Conservation (phyloP, 2,113 vertebrate genomes). For the Scortum barcoo region DNA sequence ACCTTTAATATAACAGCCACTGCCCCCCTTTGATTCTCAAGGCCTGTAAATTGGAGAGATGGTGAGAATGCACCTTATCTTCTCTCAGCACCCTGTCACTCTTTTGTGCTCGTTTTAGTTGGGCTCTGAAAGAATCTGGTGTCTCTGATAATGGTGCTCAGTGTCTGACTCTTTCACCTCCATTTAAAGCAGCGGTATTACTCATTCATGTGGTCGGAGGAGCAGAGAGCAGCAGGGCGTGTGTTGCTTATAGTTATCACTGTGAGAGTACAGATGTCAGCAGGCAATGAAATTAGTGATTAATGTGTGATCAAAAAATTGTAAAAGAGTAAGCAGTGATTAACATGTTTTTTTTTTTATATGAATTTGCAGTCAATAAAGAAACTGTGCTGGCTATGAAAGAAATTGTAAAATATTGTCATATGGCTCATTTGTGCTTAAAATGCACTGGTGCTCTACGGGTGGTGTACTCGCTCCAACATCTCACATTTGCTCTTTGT, state of each 20-base stretch:
- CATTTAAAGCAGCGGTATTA: slow-evolving; percentile 55
- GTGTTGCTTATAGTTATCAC: not conserved
- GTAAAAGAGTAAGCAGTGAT: not conserved
- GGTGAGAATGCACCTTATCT: slow-evolving; percentile 76
- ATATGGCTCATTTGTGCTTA: slow-evolving; percentile 6
- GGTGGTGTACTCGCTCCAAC: not conserved
- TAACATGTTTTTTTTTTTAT: slow-evolving; percentile 4
- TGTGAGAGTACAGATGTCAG: not conserved
- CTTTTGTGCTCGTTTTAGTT: slow-evolving; percentile 65
- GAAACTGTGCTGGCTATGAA: slow-evolving; percentile 1
- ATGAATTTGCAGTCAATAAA: slow-evolving; percentile 28
- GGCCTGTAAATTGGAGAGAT: slow-evolving; percentile 71
- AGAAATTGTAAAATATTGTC: not conserved
- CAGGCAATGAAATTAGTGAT: not conserved
- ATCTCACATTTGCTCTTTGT: not conserved
- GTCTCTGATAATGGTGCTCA: slow-evolving; percentile 64
- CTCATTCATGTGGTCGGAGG: slow-evolving; percentile 35
- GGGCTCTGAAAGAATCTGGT: slow-evolving; percentile 58
- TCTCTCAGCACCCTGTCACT: slow-evolving; percentile 60
- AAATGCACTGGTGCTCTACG: not conserved
- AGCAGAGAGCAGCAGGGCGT: not conserved
- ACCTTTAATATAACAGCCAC: slow-evolving; percentile 63
- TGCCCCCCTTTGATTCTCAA: slow-evolving; percentile 60
- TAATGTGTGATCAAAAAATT: slow-evolving; percentile 1
- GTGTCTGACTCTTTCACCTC: slow-evolving; percentile 62